These are phyloP conservation scores for Amphipyra tragopoginis DNA, from an alignment of 2,888 invertebrate species.

Conservation along the genomic window DNA sequence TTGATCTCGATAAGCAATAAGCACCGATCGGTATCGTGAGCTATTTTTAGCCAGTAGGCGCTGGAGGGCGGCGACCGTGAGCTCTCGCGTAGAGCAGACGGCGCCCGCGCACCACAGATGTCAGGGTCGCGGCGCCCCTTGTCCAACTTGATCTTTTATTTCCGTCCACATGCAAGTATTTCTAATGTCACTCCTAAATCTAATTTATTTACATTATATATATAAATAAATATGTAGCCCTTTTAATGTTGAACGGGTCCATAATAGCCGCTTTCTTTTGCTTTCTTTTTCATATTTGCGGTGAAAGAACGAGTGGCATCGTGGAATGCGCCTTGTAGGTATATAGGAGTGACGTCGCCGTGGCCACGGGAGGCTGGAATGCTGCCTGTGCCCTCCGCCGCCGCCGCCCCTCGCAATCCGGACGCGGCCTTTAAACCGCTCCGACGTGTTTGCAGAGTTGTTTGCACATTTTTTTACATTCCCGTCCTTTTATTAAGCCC, in stretches of 20 bases:
- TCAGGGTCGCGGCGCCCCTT: constrained; percentile 74
- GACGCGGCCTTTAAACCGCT: constrained; percentile 89
- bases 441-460: constrained; percentile 89
- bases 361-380: constrained; percentile 84
- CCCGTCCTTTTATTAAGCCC: constrained; percentile 85
- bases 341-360: constrained; percentile 79
- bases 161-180: constrained; percentile 37
- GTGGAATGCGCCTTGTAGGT: constrained; percentile 75
- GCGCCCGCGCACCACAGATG: constrained; percentile 76
- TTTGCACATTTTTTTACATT: constrained; percentile 90
- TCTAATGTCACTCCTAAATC: constrained; percentile 12
- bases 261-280: constrained; percentile 66
- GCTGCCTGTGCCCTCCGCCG: constrained; percentile 79
- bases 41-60: constrained; percentile 83
- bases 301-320: constrained; percentile 68
- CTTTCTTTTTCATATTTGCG: constrained; percentile 67
- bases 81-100: constrained; percentile 71
- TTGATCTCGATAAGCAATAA: constrained; percentile 65
- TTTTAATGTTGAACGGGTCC: constrained; percentile 57
- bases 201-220: constrained; percentile 9
- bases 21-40: constrained; percentile 72
- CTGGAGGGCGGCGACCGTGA: constrained; percentile 83
- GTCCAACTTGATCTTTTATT: constrained; percentile 58
- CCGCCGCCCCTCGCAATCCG: constrained; percentile 87
- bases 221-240: constrained; percentile 23